Percentiles rank a stretch among this genome's conserved stretches.
These are phyloP conservation scores for Agriopis marginaria DNA, from an alignment of 2,888 invertebrate species.

Conservation along the genomic window DNA sequence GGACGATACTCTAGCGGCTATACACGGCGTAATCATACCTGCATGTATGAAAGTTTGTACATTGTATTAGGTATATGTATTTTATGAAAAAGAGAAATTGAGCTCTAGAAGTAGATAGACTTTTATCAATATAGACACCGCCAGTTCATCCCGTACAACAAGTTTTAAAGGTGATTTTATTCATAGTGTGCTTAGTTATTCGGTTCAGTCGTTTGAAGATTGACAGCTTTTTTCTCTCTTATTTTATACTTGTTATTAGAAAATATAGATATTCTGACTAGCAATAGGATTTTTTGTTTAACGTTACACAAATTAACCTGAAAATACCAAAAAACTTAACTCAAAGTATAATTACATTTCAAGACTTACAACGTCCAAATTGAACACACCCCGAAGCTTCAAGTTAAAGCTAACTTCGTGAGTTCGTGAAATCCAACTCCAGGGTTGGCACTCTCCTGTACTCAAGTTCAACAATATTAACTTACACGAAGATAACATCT, in stretches of 20 bases:
- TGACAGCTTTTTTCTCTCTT: too few relatives aligned
- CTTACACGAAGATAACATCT: not conserved
- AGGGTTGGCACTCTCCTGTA: slow-evolving; percentile 15
- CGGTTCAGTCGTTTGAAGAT: too few relatives aligned
- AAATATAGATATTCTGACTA: not conserved
- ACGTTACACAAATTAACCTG: slow-evolving; percentile 3
- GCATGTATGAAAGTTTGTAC: not conserved
- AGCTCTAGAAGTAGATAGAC: too few relatives aligned
- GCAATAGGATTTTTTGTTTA: not conserved
- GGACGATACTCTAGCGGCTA: slow-evolving; percentile 44
- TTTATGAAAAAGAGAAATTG: too few relatives aligned
- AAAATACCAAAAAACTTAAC: slow-evolving; percentile 4
- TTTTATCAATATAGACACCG: too few relatives aligned
- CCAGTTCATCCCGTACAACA: too few relatives aligned
- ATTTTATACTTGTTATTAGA: too few relatives aligned
- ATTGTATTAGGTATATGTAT: not conserved
- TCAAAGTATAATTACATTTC: slow-evolving; percentile 24
- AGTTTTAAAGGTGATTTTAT: too few relatives aligned
- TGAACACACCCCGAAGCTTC: slow-evolving; percentile 14
- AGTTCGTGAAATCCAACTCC: not conserved
- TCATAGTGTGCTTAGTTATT: too few relatives aligned
- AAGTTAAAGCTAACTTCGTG: slow-evolving; percentile 16
- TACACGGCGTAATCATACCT: slow-evolving; percentile 53
- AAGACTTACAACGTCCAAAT: slow-evolving; percentile 15
- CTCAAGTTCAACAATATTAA: not conserved